Evolutionary conservation across 2,888 invertebrate species (phyloP), one percentile per base, ranked within the genome.

Genomic region (Rhagium mordax): DNA sequence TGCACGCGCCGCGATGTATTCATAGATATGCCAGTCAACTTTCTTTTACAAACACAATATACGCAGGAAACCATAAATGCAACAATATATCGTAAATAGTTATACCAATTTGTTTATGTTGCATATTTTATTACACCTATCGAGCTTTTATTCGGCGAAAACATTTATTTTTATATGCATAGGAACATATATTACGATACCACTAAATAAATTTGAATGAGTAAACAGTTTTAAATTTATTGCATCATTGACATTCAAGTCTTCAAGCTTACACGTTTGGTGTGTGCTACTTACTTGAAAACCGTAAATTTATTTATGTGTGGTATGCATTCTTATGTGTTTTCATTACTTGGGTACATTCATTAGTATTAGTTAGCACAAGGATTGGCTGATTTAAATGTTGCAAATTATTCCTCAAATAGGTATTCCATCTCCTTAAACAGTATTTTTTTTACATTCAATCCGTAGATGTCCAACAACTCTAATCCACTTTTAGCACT

Each of bases 161-260:
- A 59, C 15, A 27, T 57, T 57, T 59, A 59, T 57, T 57, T 27
- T 57, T 57, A 57, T 57, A 57, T 57, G 29, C 57, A 29, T 10
- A 18, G 15, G 33, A 18, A 59, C 59, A 18, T 16, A 16, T 33
- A 59, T 15, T 59, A 33, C n/a, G 20, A 20, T 47, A 47, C 47
- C 61, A 33, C 41, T 61, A 61, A 61, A 47, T 47, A 61, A 61
- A 61, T 65, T 65, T 53, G 29, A 65, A 51, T 65, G 51, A 47
- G 47, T 18, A 67, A 67, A 57, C 57, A 57, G 24, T 55, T 47
- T 33, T n/a, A 24, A 67, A 67, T 67, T 57, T 41, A 67, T 67
- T 67, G 67, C 67, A 57, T 67, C 67, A 67, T 67, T 67, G 55
- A 67, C 48, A 57, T 67, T 67, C 41, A 57, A 13, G 24, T 21